Base-by-base conservation (phyloP, 2,797 vertebrate species). In the Chiroxiphia lanceolata region DNA sequence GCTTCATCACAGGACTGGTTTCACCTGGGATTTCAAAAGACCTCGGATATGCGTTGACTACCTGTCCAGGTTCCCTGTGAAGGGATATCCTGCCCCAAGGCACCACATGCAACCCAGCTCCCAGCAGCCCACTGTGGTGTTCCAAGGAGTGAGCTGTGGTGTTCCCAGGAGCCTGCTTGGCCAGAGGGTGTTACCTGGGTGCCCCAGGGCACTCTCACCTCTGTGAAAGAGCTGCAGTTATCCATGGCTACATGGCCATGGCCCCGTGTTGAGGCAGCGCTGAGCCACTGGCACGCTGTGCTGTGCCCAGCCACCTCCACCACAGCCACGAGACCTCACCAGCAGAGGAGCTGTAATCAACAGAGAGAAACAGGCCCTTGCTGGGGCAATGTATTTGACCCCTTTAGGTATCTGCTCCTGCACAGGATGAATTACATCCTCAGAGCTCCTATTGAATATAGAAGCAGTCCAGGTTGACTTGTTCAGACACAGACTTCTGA, bases 231-330 rank as follows among this genome's bases (percentile, higher is more conserved):
- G 72, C 44, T 70, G 44, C 2, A 4, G 47, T 4, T 54, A 47
- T 50, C 21, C 33, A 34, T 0, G 2, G 38, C 23, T 50, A 4
- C 0, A 0, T 1, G 9, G 18, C n/a, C 6, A 0, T 5, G 18
- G 67, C 14, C 23, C 44, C 0, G 0, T 19, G 50, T 3, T 25
- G 50, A 33, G 31, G 29, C 26, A 42, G 47, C 6, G 23, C 42
- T 44, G 7, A 65, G 63, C 20, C 7, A 1, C 36, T 1, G 1
- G 57, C 57, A n/a, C 0, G 1, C 0, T 8, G 33, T 27, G 22
- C 60, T 44, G 31, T 51, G n/a, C 16, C 33, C 64, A 38, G 53
- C 15, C 57, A 31, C n/a, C n/a, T 75, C 40, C 76, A 76, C 50
- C 45, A 25, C 4, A 27, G 64, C 21, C 2, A 11, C 29, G 50